Conservation (phyloP, 2,113 vertebrate genomes). For the Peromyscus polionotus region DNA sequence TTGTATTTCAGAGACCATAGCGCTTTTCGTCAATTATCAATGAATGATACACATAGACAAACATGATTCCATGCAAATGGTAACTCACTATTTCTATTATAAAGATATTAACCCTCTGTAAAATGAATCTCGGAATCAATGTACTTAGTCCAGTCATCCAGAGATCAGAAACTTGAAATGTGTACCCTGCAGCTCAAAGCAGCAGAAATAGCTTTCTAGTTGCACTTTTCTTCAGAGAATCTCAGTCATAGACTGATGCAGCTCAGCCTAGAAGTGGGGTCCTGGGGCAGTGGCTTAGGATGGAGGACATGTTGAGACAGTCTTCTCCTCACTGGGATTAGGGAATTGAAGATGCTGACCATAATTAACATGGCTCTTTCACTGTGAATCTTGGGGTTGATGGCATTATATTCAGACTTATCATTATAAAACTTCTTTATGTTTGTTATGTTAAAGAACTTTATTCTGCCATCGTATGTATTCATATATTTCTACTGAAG, state of each 20-base stretch:
- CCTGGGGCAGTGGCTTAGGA: not conserved
- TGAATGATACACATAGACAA: not conserved
- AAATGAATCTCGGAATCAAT: not conserved
- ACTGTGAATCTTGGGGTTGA: not conserved
- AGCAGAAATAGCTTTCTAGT: not conserved
- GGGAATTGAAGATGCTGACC: not conserved
- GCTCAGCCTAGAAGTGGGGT: not conserved
- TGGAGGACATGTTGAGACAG: not conserved
- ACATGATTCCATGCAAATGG: not conserved
- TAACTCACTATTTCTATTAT: not conserved
- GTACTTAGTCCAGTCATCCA: not conserved
- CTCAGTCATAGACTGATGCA: not conserved
- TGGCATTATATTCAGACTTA: not conserved
- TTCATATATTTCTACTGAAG: not conserved
- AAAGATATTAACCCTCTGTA: not conserved
- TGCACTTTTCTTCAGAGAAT: constrained; percentile 21
- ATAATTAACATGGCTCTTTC: not conserved
- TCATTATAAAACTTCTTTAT: not conserved
- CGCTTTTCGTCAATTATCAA: not conserved
- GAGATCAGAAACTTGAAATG: not conserved
- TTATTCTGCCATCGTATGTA: not conserved
- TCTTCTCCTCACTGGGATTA: not conserved
- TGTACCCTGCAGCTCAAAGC: not conserved
- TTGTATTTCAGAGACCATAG: not conserved
- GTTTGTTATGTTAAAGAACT: constrained; percentile 25